These are phyloP conservation scores for Lutjanus erythropterus DNA, from an alignment of 2,113 vertebrate species.

Conservation along the genomic window DNA sequence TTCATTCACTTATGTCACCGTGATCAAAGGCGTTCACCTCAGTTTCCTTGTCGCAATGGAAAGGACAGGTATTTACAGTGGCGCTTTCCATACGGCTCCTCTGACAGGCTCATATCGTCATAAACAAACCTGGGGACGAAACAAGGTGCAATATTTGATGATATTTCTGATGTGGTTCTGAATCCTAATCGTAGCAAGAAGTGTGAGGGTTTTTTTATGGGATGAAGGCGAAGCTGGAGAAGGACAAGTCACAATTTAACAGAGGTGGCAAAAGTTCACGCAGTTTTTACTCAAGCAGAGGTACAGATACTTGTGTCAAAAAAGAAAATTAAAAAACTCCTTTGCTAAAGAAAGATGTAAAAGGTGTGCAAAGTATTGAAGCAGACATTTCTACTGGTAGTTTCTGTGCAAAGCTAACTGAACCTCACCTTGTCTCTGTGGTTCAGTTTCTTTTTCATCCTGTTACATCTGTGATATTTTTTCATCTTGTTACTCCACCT, in stretches of 20 bases:
- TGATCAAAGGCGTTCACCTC: constrained; percentile 78
- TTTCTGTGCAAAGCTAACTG: too few species aligned
- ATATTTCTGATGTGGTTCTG: constrained; percentile 3
- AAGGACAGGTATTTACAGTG: constrained; percentile 68
- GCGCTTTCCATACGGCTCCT: constrained; percentile 54
- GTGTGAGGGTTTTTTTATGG: background rate
- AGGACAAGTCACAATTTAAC: background rate
- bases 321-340: too few species aligned
- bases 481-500: too few species aligned
- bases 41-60: constrained; percentile 49
- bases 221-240: background rate
- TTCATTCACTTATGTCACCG: constrained; percentile 79
- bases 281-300: too few species aligned
- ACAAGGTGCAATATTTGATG: constrained; percentile 12
- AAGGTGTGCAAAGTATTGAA: too few species aligned
- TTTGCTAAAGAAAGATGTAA: too few species aligned
- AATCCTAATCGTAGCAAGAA: constrained; percentile 20
- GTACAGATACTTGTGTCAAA: too few species aligned
- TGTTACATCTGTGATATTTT: too few species aligned
- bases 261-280: too few species aligned
- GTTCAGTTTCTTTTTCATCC: too few species aligned
- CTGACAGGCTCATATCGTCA: constrained; percentile 57
- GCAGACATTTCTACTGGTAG: too few species aligned
- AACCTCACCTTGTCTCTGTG: too few species aligned
- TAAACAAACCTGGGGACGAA: constrained; percentile 36